Evolutionary conservation across 2,888 invertebrate species (phyloP), one percentile per base, ranked within the genome.

Genomic region (Ochropacha duplaris): DNA sequence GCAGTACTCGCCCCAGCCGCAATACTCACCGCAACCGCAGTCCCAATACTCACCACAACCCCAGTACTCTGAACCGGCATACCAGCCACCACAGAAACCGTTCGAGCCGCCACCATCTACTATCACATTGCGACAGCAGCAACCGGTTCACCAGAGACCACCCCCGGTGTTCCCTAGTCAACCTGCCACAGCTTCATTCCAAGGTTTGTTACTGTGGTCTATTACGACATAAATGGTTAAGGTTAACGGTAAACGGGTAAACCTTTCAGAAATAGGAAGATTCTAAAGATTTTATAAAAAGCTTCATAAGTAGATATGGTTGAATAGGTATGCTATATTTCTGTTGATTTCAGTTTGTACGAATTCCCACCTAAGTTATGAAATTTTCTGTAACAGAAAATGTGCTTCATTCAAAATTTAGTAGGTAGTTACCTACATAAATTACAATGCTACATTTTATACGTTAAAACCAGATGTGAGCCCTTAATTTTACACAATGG

Each of bases 161-260:
- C 93, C 96, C 59, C 96, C 96, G 65, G 95, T 97, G 68, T 95
- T 95, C 79, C 87, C 95, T 71, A 96, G 96, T 72, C 97, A 97
- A 92, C 97, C 97, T 76, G 97, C 96, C 79, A 94, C 96, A 87
- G 94, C 95, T 79, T 95, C 94, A 73, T 94, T 93, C 84, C 91
- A 94, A 94, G 96, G 96, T 95, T 69, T 19, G 11, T 31, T 22
- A 28, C n/a, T n/a, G n/a, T n/a, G n/a, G n/a, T n/a, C n/a, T n/a
- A n/a, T n/a, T n/a, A n/a, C n/a, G n/a, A n/a, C n/a, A n/a, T n/a
- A n/a, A n/a, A n/a, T n/a, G n/a, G n/a, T n/a, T n/a, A n/a, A n/a
- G n/a, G n/a, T n/a, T n/a, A n/a, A n/a, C n/a, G n/a, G n/a, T n/a
- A n/a, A n/a, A n/a, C n/a, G n/a, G n/a, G n/a, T n/a, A 24, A 24